phyloP scores from a whole-genome alignment of 1,140 invertebrate species.

The Leguminivora glycinivorella region DNA sequence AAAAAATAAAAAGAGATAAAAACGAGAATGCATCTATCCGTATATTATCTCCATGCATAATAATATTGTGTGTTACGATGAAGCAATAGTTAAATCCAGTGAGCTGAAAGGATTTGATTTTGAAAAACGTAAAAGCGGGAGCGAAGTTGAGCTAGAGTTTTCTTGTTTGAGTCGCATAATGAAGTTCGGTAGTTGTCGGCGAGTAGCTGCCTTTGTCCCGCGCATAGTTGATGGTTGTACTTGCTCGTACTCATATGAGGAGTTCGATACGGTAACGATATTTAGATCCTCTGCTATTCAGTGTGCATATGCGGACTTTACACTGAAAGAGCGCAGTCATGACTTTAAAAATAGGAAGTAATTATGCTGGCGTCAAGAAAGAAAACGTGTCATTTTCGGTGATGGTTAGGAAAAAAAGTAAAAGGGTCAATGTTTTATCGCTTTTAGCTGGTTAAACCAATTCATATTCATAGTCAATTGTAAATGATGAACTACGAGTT shows the following conservation, averaged over 20 bases:
- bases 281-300: conserved; percentile 15
- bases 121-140: conserved; percentile 23
- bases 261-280: conserved; percentile 17
- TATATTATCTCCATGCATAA: neutral
- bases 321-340: neutral
- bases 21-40: neutral
- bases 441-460: too few species aligned
- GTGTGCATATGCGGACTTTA: neutral
- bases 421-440: too few species aligned
- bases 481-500: too few species aligned
- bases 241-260: neutral
- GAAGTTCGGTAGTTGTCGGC: conserved; percentile 27
- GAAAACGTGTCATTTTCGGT: too few species aligned
- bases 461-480: too few species aligned
- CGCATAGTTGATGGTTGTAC: neutral
- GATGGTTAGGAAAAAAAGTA: too few species aligned
- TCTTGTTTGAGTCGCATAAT: conserved; percentile 30
- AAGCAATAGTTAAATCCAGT: conserved; percentile 7
- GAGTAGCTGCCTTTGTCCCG: conserved; percentile 13
- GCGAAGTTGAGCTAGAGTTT: conserved; percentile 11
- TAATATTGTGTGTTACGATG: neutral
- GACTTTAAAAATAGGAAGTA: too few species aligned
- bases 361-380: too few species aligned
- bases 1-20: neutral
- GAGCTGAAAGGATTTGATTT: conserved; percentile 14